Base-by-base conservation (phyloP, 2,888 invertebrate species). In the Cacoxenus indagator region DNA sequence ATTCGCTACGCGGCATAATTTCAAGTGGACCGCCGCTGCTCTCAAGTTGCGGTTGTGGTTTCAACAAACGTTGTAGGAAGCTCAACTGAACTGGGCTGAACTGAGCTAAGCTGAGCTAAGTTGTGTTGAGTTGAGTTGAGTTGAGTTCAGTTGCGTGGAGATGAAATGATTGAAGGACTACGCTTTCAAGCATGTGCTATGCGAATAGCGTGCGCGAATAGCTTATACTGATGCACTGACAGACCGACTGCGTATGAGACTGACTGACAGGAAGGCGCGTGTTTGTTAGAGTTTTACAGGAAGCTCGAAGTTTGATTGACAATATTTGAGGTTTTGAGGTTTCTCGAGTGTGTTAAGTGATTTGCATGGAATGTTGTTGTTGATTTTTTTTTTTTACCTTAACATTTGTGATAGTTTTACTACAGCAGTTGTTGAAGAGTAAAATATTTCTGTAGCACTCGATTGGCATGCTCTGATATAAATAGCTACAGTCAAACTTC, bases 1-100 rank as follows among this genome's bases (percentile, higher is more conserved):
- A 62, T 62, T 62, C 43, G 45, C 81, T 78, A 62, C 77, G 78
- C 73, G 76, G 79, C 82, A 81, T 80, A 82, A 80, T 80, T 82
- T 80, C 73, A 80, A 80, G 80, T 82, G 80, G 82, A 80, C 82
- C 80, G 76, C 73, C 75, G 17, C n/a, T 19, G 48, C 65, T 31
- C 54, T 65, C 54, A 37, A 65, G 65, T 62, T 62, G 61, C n/a
- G 61, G 24, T 62, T 62, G 61, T 62, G 61, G 61, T 62, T 62
- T 62, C 45, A 62, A 62, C 61, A 62, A 62, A 62, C 61, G 61
- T 62, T 62, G 61, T 62, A 62, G 61, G 61, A 37, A 62, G 61
- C 24, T 37, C 3, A 37, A n/a, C n/a, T n/a, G n/a, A n/a, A n/a
- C n/a, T n/a, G n/a, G n/a, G n/a, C n/a, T n/a, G n/a, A n/a, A n/a